A percentile compares a stretch with the other conserved stretches of the same genome.
Conservation (phyloP, 2,113 vertebrate species). For the Chitala chitala region DNA sequence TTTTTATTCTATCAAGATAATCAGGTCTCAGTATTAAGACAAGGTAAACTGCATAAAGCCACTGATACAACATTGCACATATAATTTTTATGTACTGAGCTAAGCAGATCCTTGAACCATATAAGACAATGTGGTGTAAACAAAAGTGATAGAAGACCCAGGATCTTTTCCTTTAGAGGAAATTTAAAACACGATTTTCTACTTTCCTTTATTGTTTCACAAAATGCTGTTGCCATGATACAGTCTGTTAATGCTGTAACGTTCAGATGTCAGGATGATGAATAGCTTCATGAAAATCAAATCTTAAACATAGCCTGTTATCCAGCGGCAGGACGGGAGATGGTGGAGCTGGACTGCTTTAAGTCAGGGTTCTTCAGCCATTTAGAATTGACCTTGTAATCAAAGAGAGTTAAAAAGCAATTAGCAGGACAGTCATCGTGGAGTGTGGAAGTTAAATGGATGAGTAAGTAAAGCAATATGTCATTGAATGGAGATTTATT, state of each 20-base stretch:
- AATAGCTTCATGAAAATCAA: conserved; percentile 67
- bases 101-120: too few species aligned
- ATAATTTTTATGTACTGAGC: too few species aligned
- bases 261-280: conserved; percentile 55
- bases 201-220: conserved; percentile 23
- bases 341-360: conserved; percentile 36
- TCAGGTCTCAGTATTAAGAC: not conserved
- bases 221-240: conserved; percentile 29
- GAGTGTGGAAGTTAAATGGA: conserved; percentile 69
- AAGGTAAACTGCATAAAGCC: not conserved
- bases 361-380: conserved; percentile 53
- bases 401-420: conserved; percentile 79
- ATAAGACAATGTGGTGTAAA: too few species aligned
- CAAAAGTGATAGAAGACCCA: too few species aligned
- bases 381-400: conserved; percentile 76
- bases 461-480: conserved; percentile 78
- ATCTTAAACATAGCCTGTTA: conserved; percentile 51
- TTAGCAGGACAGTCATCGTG: conserved; percentile 78
- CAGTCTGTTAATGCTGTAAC: conserved; percentile 38
- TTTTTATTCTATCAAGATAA: conserved; percentile 19
- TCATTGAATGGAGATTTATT: conserved; percentile 77
- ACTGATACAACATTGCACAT: not conserved
- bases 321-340: conserved; percentile 28
- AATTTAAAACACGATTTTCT: conserved; percentile 2
- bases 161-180: too few species aligned